Evolutionary conservation across 2,888 invertebrate genomes (phyloP).

Genomic region (Prosopocoilus inquinatus): DNA sequence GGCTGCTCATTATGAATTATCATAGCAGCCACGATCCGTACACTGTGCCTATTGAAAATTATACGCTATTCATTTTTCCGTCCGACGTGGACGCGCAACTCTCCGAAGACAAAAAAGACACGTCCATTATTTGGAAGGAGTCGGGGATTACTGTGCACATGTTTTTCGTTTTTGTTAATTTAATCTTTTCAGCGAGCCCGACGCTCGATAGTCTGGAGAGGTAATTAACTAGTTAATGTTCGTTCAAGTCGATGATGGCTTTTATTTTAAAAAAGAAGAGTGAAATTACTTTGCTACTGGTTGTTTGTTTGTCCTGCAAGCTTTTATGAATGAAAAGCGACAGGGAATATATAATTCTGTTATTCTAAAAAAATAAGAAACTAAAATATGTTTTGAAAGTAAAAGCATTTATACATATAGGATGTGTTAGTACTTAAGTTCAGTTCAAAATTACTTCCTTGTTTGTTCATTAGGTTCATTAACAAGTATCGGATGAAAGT

Average conservation of each 20-base stretch:
- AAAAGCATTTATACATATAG: too few species aligned
- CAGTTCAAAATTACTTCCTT: too few species aligned
- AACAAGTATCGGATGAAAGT: too few species aligned
- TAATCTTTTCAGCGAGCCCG: slow-evolving; percentile 5
- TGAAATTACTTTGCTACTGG: not conserved
- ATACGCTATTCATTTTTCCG: slow-evolving; percentile 34
- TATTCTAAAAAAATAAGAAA: too few species aligned
- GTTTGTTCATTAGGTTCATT: too few species aligned
- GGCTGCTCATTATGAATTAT: slow-evolving; percentile 27
- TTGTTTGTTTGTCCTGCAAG: not conserved
- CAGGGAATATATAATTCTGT: too few species aligned
- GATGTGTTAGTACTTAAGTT: too few species aligned
- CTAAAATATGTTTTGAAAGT: too few species aligned
- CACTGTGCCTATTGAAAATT: slow-evolving; percentile 32
- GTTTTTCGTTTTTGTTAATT: slow-evolving; percentile 11
- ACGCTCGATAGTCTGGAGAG: slow-evolving; percentile 1
- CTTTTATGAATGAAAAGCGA: not conserved
- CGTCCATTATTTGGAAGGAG: slow-evolving; percentile 8
- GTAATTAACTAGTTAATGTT: slow-evolving; percentile 20
- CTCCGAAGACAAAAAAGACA: slow-evolving; percentile 3
- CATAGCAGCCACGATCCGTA: slow-evolving; percentile 21
- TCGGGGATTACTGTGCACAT: slow-evolving; percentile 11
- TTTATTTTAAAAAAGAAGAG: not conserved
- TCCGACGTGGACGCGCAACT: slow-evolving; percentile 32
- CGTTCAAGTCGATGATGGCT: slow-evolving; percentile 11